Percentiles rank a stretch among this genome's conserved stretches.
Conservation (phyloP, 1,140 invertebrate genomes). For the Pseudomyrmex concolor region DNA sequence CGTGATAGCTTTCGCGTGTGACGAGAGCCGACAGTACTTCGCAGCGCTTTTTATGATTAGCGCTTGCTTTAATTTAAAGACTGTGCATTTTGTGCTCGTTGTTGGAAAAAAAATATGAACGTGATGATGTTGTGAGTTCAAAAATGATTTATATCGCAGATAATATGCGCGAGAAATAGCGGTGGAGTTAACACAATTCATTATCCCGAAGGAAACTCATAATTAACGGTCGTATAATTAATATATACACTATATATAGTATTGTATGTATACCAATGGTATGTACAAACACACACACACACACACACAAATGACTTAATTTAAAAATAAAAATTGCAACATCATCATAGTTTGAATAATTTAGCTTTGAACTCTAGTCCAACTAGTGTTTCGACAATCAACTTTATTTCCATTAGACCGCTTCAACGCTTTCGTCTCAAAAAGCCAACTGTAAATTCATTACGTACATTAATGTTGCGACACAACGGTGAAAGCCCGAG, state of each 20-base stretch:
- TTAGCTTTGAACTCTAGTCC: neutral
- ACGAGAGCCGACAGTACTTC: neutral
- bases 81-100: constrained; percentile 18
- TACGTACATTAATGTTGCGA: constrained; percentile 34
- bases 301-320: too few species aligned
- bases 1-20: constrained; percentile 14
- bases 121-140: neutral
- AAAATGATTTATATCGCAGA: neutral
- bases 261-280: too few species aligned
- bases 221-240: neutral
- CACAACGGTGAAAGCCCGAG: neutral
- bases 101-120: neutral
- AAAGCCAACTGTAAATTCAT: constrained; percentile 9
- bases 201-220: neutral
- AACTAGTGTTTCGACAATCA: constrained; percentile 7
- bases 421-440: neutral
- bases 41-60: constrained; percentile 34
- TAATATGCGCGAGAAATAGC: constrained; percentile 18
- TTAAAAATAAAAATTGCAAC: neutral
- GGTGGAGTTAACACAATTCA: neutral
- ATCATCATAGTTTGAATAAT: neutral
- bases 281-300: too few species aligned
- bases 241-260: too few species aligned
- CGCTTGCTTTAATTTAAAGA: constrained; percentile 6
- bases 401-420: constrained; percentile 11